Conservation (phyloP, 2,888 invertebrate genomes). For the Ormyrus thymus region DNA sequence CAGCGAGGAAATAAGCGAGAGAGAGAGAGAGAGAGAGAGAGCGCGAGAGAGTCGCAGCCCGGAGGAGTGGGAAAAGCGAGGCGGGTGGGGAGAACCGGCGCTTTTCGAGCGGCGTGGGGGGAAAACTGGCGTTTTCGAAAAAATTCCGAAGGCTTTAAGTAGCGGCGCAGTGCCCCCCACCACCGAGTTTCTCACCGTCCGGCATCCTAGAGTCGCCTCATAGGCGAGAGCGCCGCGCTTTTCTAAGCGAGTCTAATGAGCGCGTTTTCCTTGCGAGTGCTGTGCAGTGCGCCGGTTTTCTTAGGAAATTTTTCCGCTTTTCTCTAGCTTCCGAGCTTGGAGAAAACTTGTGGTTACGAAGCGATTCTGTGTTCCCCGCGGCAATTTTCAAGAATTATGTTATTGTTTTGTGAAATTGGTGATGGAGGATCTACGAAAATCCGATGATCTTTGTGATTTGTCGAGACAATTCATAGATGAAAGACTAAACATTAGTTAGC, state of each 20-base stretch:
- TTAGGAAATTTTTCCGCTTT: no score
- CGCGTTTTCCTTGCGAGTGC: slow-evolving; percentile 30
- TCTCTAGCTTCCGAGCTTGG: no score
- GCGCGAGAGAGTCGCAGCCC: neutral
- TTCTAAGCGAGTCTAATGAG: slow-evolving; percentile 45
- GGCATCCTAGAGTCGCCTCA: slow-evolving; percentile 68
- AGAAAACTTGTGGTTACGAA: no score
- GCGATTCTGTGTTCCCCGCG: no score
- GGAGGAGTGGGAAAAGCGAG: slow-evolving; percentile 46
- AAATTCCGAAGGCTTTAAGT: slow-evolving; percentile 75
- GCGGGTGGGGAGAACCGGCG: slow-evolving; percentile 14
- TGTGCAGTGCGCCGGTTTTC: no score
- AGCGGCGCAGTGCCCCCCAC: slow-evolving; percentile 72
- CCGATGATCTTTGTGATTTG: no score
- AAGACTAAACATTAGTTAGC: no score
- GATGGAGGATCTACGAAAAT: no score
- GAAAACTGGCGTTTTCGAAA: slow-evolving; percentile 69
- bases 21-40: slow-evolving; percentile 34
- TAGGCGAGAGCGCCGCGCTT: slow-evolving; percentile 66
- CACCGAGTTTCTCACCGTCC: slow-evolving; percentile 70
- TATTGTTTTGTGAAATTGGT: no score
- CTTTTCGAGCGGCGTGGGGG: slow-evolving; percentile 57
- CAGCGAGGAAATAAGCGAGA: slow-evolving; percentile 2
- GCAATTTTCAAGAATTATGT: no score
- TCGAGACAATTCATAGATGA: no score